Conservation (phyloP, 2,113 vertebrate species). For the Dipodomys merriami region DNA sequence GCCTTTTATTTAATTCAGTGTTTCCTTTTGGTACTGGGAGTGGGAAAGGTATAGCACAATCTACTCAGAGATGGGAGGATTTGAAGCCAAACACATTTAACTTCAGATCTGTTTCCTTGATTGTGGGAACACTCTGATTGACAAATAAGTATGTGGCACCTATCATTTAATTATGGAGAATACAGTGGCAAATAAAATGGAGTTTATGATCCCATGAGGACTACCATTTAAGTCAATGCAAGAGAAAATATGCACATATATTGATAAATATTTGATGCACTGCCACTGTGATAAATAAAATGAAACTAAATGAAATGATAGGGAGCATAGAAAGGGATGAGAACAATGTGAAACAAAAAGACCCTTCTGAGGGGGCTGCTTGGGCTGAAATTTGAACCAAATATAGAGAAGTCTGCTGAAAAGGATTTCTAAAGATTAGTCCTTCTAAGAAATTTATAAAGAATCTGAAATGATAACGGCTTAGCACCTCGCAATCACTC, state of each 20-base stretch:
- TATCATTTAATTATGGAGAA: neutral
- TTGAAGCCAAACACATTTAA: neutral
- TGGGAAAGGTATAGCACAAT: neutral
- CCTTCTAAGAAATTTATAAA: neutral
- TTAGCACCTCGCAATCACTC: neutral
- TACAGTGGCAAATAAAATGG: neutral
- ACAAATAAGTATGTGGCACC: neutral
- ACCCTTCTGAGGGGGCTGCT: neutral
- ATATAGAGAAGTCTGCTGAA: neutral
- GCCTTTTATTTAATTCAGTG: neutral
- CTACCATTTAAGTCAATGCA: neutral
- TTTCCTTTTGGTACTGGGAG: neutral
- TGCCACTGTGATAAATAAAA: neutral
- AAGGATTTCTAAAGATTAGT: neutral
- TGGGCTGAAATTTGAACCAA: neutral
- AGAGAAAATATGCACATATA: constrained; percentile 3
- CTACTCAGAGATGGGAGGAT: neutral
- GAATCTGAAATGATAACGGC: neutral
- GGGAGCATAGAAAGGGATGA: neutral
- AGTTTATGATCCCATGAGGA: neutral
- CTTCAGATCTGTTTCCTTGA: neutral
- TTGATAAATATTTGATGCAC: neutral
- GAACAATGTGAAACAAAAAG: neutral
- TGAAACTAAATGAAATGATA: neutral
- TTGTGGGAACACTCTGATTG: neutral